These are phyloP conservation scores for Cylloceria caligata DNA, from an alignment of 2,888 invertebrate genomes.

Conservation along the genomic window DNA sequence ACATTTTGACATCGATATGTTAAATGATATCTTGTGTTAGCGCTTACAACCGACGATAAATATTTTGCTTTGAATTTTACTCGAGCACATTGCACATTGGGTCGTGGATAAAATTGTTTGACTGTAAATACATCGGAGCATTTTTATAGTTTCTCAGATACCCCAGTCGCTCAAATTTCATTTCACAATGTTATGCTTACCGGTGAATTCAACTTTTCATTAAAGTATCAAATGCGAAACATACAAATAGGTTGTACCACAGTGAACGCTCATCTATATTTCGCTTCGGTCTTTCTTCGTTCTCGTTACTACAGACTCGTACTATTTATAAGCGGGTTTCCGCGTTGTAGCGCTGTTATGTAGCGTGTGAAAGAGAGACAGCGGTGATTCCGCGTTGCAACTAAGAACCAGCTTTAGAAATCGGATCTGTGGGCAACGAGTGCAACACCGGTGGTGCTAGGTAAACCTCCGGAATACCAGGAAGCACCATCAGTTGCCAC, in stretches of 20 bases:
- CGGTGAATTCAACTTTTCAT: too few species aligned
- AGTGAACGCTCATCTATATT: slow-evolving; percentile 58
- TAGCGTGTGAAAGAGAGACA: slow-evolving; percentile 30
- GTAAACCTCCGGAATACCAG: slow-evolving; percentile 12
- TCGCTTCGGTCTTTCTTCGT: slow-evolving; percentile 59
- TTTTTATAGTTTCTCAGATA: too few species aligned
- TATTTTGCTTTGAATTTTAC: too few species aligned
- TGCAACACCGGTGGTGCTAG: slow-evolving; percentile 4
- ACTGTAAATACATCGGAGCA: too few species aligned
- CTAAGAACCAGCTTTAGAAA: slow-evolving; percentile 35
- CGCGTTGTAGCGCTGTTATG: slow-evolving; percentile 70
- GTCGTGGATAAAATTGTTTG: too few species aligned
- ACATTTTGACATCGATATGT: too few species aligned
- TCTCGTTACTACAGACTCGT: slow-evolving; percentile 57
- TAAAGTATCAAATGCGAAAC: slow-evolving; percentile 20
- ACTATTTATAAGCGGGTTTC: slow-evolving; percentile 80
- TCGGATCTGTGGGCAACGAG: slow-evolving; percentile 14
- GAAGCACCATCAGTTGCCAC: slow-evolving; percentile 14
- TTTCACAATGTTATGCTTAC: too few species aligned
- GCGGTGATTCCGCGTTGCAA: slow-evolving; percentile 1
- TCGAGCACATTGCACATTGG: too few species aligned
- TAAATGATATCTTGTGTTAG: too few species aligned
- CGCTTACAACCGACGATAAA: too few species aligned
- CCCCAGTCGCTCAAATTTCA: too few species aligned
- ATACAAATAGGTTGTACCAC: slow-evolving; percentile 31